Evolutionary conservation across 92 coral and sea anemone genomes (phyloP).

Genomic region (Porites divaricata): DNA sequence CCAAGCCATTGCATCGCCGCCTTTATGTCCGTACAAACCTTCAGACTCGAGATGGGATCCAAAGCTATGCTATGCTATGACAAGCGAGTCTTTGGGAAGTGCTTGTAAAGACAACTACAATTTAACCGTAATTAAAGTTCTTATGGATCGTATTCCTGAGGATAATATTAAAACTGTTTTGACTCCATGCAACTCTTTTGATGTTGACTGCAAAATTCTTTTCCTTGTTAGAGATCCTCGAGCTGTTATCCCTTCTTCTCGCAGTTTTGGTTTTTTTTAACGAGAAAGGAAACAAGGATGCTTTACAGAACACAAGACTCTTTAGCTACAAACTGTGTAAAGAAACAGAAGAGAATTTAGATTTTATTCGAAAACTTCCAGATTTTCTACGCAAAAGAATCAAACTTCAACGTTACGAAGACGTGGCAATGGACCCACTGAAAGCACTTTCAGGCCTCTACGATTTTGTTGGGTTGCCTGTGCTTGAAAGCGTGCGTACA

Average conservation of each 20-base stretch:
- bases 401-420: constrained; percentile 40
- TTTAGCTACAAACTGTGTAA: constrained; percentile 17
- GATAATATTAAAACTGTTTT: background rate
- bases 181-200: background rate
- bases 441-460: constrained; percentile 7
- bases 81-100: constrained; percentile 2
- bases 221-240: constrained; percentile 37
- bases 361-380: constrained; percentile 19
- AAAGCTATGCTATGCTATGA: constrained; percentile 22
- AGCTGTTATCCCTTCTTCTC: constrained; percentile 35
- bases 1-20: constrained; percentile 25
- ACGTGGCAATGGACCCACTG: constrained; percentile 29
- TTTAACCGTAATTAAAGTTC: constrained; percentile 31
- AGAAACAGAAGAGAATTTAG: constrained; percentile 34
- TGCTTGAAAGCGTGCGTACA: constrained; percentile 7
- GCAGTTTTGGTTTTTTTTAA: constrained; percentile 20
- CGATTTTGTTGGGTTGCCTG: constrained; percentile 24
- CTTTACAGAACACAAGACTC: background rate
- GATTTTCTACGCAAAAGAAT: background rate
- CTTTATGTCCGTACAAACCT: constrained; percentile 22
- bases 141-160: constrained; percentile 30
- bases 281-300: background rate
- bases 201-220: constrained; percentile 25
- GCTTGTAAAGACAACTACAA: constrained; percentile 18
- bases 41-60: constrained; percentile 42